Percentiles rank a stretch among this genome's conserved stretches.
These are phyloP conservation scores for Marisa cornuarietis DNA, from an alignment of 1,140 invertebrate genomes.

Conservation along the genomic window DNA sequence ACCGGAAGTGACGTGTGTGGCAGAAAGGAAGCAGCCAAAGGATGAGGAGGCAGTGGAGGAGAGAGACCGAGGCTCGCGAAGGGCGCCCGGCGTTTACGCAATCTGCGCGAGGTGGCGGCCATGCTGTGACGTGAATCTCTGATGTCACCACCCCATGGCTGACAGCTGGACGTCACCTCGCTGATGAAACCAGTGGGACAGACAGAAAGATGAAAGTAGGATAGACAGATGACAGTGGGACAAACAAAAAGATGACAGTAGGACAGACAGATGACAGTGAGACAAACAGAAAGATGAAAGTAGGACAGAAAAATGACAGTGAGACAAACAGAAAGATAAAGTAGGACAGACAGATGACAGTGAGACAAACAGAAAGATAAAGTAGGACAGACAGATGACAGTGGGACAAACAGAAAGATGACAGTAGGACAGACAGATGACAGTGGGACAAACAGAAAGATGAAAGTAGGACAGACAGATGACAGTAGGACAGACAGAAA, in stretches of 20 bases:
- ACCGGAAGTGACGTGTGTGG: no score
- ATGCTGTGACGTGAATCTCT: no score
- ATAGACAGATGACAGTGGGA: not conserved
- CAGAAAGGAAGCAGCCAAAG: no score
- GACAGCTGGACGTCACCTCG: no score
- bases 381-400: not conserved
- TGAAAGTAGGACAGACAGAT: not conserved
- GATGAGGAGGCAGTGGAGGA: no score
- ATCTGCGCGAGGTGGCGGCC: no score
- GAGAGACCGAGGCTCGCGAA: no score
- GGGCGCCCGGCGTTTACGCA: no score
- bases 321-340: not conserved
- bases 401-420: not conserved
- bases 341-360: not conserved
- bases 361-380: constrained; percentile 1
- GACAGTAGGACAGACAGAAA: not conserved
- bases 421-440: constrained; percentile 1
- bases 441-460: not conserved
- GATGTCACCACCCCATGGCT: no score
- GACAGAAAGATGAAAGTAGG: constrained; percentile 1
- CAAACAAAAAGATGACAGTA: not conserved
- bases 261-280: not conserved
- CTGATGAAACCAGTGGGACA: not conserved
- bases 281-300: not conserved
- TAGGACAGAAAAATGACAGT: not conserved